Percentiles rank a stretch among this genome's conserved stretches.
phyloP scores from a whole-genome alignment of 2,888 invertebrate species.

The Amphipyra berbera region DNA sequence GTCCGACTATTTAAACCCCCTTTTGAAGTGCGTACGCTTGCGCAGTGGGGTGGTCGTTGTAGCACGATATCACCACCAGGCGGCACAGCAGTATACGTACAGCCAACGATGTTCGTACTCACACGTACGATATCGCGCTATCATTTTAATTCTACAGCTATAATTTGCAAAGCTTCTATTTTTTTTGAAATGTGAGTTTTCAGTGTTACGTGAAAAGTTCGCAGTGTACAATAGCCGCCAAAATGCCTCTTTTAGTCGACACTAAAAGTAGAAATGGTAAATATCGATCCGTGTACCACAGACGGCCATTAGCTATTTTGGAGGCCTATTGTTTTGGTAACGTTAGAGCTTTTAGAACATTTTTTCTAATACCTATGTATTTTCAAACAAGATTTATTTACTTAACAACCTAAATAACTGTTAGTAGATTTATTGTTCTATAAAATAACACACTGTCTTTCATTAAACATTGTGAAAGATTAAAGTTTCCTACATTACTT shows the following conservation, averaged over 20 bases:
- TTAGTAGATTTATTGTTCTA: too few species aligned
- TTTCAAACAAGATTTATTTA: background rate
- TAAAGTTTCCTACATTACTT: too few species aligned
- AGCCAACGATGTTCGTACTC: slow-evolving; percentile 79
- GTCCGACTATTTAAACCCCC: slow-evolving; percentile 74
- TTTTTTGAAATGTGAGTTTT: slow-evolving; percentile 74
- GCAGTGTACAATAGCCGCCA: slow-evolving; percentile 59
- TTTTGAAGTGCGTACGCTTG: slow-evolving; percentile 83
- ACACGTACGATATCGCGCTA: slow-evolving; percentile 69
- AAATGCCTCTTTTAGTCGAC: slow-evolving; percentile 84
- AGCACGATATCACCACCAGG: slow-evolving; percentile 72
- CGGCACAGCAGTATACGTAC: slow-evolving; percentile 75
- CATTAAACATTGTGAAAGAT: too few species aligned
- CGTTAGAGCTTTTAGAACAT: background rate
- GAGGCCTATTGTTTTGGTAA: slow-evolving; percentile 52
- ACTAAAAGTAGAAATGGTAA: slow-evolving; percentile 83
- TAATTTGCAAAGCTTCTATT: slow-evolving; percentile 42
- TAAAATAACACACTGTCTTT: too few species aligned
- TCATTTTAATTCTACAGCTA: slow-evolving; percentile 56
- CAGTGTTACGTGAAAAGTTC: slow-evolving; percentile 75
- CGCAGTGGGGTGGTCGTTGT: slow-evolving; percentile 81
- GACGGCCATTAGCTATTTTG: slow-evolving; percentile 76
- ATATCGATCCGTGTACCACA: slow-evolving; percentile 80
- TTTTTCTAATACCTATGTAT: background rate
- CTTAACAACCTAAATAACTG: too few species aligned